Conservation (phyloP, 2,113 vertebrate genomes). For the Equus quagga region DNA sequence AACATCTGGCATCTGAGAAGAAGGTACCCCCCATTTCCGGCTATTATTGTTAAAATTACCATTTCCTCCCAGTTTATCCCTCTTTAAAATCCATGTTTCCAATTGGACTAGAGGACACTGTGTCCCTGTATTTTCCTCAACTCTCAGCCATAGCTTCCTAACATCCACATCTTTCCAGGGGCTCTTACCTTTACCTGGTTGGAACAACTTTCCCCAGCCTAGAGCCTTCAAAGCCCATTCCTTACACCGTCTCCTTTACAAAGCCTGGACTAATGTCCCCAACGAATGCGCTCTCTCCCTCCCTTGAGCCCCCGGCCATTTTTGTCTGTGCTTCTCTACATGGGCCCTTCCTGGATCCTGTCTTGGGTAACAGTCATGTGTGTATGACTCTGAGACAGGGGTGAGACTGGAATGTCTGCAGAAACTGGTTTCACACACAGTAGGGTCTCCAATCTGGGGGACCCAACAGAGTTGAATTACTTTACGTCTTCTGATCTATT, state of each 20-base stretch:
- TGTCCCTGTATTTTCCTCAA: not conserved
- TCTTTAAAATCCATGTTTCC: conserved; percentile 50
- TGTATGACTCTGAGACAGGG: not conserved
- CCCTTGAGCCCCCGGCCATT: not conserved
- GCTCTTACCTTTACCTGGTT: not conserved
- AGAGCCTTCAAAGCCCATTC: not conserved
- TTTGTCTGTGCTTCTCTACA: not conserved
- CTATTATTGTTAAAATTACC: not conserved
- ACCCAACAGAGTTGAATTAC: not conserved
- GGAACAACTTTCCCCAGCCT: not conserved
- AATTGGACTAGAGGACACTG: not conserved
- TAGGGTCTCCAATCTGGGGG: not conserved
- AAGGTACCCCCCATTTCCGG: not conserved
- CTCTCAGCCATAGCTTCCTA: not conserved
- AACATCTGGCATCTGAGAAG: not conserved
- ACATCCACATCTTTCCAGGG: not conserved
- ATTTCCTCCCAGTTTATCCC: not conserved
- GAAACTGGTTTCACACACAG: not conserved
- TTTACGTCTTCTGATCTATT: conserved; percentile 22
- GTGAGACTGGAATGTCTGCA: not conserved
- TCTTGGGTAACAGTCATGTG: not conserved
- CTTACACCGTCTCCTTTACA: too few relatives aligned
- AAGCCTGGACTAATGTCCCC: not conserved
- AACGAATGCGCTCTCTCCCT: not conserved
- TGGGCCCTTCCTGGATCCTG: not conserved